These are phyloP conservation scores for Enteromius mattozi DNA, from an alignment of 2,797 vertebrate species.

Conservation along the genomic window DNA sequence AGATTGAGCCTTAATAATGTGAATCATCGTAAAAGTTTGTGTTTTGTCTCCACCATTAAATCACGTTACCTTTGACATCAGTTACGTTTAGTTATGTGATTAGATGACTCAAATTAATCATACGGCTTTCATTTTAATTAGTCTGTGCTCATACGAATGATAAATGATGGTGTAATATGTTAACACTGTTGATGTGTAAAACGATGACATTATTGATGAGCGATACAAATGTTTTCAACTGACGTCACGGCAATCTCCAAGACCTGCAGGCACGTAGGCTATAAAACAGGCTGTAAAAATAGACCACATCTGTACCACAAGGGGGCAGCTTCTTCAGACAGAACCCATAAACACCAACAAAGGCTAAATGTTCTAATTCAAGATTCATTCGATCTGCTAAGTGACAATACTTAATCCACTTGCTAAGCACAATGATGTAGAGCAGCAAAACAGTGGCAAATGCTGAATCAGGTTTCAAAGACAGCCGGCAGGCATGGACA, in stretches of 20 bases:
- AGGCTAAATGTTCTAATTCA: constrained; percentile 5
- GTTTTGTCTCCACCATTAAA: not conserved
- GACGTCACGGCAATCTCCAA: not conserved
- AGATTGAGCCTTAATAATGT: not conserved
- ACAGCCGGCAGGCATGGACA: constrained; percentile 14
- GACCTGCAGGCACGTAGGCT: not conserved
- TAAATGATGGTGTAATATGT: constrained; percentile 24
- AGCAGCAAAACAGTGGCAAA: constrained; percentile 41
- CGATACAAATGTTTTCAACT: not conserved
- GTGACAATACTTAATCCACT: constrained; percentile 39
- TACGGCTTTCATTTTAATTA: not conserved
- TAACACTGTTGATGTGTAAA: constrained; percentile 5
- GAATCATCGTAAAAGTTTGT: constrained; percentile 9
- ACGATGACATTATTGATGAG: not conserved
- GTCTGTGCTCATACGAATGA: not conserved
- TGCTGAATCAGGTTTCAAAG: constrained; percentile 46
- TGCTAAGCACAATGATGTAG: constrained; percentile 26
- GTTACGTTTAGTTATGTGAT: constrained; percentile 16
- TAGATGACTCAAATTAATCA: constrained; percentile 27
- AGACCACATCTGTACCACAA: constrained; percentile 22
- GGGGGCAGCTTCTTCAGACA: constrained; percentile 23
- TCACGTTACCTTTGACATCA: not conserved
- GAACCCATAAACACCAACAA: constrained; percentile 13
- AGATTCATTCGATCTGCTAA: constrained; percentile 29
- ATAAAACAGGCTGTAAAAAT: not conserved